These are phyloP conservation scores for Drosophila glabriapex DNA, from an alignment of 2,888 invertebrate genomes.

Conservation along the genomic window DNA sequence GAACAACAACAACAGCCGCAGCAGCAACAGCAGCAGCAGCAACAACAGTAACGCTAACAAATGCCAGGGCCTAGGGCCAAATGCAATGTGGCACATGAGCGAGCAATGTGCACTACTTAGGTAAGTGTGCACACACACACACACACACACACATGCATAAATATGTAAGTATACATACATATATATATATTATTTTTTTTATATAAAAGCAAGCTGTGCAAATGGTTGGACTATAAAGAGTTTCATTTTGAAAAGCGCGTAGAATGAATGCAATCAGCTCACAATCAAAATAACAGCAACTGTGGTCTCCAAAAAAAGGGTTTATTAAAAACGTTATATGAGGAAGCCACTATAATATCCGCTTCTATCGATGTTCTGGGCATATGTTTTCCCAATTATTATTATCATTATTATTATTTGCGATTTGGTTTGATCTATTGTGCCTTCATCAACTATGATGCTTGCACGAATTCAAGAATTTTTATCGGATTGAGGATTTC, in stretches of 20 bases:
- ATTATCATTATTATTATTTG: background rate
- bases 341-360: background rate
- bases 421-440: background rate
- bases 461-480: background rate
- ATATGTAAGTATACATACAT: background rate
- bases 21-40: slow-evolving; percentile 15
- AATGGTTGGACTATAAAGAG: background rate
- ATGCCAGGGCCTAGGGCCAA: slow-evolving; percentile 60
- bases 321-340: slow-evolving; percentile 8
- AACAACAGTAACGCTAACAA: slow-evolving; percentile 34
- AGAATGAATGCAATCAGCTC: slow-evolving; percentile 17
- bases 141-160: background rate
- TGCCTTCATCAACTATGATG: background rate
- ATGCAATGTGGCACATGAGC: slow-evolving; percentile 57
- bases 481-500: background rate
- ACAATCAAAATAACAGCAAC: background rate
- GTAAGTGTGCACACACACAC: slow-evolving; percentile 19
- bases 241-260: slow-evolving; percentile 14
- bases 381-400: background rate
- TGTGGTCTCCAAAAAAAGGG: background rate
- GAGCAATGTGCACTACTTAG: slow-evolving; percentile 48
- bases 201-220: too few species aligned
- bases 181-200: background rate
- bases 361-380: background rate
- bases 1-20: slow-evolving; percentile 9